Conservation (phyloP, 2,113 vertebrate genomes). For the Tragulus kanchil region DNA sequence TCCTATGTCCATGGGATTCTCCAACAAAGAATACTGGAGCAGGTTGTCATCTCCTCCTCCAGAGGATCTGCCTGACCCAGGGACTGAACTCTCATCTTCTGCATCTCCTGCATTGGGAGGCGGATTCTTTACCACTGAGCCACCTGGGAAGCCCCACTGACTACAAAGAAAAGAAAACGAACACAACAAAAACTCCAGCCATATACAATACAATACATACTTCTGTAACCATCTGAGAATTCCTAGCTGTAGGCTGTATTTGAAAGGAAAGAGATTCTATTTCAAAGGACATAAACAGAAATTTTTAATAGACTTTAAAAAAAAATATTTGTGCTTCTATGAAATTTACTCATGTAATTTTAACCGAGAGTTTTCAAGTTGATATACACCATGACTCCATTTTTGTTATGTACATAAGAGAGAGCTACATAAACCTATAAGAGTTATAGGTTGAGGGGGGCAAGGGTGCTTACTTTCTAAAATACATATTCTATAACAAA, state of each 20-base stretch:
- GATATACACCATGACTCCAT: neutral
- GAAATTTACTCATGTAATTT: neutral
- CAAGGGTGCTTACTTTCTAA: neutral
- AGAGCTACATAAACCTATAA: neutral
- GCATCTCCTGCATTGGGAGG: neutral
- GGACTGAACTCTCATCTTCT: neutral
- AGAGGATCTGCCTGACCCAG: neutral
- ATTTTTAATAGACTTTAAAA: slow-evolving; percentile 8
- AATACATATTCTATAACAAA: slow-evolving; percentile 12
- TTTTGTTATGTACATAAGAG: neutral
- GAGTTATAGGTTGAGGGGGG: neutral
- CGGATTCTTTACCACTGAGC: neutral
- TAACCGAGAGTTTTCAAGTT: neutral
- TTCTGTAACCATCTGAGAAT: neutral
- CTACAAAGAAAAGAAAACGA: neutral
- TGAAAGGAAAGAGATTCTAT: neutral
- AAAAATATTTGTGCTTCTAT: neutral
- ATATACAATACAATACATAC: neutral
- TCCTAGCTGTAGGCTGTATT: neutral
- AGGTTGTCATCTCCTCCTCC: neutral
- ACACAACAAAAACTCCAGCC: neutral
- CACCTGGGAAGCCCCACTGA: neutral
- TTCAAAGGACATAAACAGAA: neutral
- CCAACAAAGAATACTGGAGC: neutral
- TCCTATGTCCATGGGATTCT: neutral